Conservation (phyloP, 1,140 invertebrate species). For the Solenopsis fugax region DNA sequence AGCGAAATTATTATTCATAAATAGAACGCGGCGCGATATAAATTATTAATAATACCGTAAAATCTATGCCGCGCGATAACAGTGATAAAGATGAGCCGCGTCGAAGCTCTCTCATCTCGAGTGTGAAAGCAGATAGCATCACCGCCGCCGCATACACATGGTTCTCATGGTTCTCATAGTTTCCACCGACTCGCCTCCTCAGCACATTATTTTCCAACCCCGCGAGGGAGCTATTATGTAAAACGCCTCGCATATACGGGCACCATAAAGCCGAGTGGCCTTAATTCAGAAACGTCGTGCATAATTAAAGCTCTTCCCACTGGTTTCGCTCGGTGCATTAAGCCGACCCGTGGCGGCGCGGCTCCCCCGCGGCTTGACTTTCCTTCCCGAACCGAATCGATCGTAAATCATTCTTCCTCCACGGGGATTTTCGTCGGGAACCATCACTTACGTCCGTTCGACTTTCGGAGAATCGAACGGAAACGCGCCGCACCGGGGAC, state of each 20-base stretch:
- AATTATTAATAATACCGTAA: not conserved
- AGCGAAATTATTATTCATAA: slow-evolving; percentile 7
- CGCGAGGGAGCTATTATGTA: slow-evolving; percentile 69
- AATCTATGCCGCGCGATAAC: slow-evolving; percentile 40
- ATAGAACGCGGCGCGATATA: not conserved
- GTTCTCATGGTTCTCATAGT: slow-evolving; percentile 63
- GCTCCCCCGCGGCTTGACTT: slow-evolving; percentile 50
- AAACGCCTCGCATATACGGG: slow-evolving; percentile 65
- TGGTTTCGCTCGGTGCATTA: slow-evolving; percentile 59
- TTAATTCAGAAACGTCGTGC: slow-evolving; percentile 67
- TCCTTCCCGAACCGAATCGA: slow-evolving; percentile 44
- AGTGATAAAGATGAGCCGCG: slow-evolving; percentile 19
- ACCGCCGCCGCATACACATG: not conserved
- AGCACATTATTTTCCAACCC: slow-evolving; percentile 64
- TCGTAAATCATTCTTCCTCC: slow-evolving; percentile 64
- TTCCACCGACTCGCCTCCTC: slow-evolving; percentile 33
- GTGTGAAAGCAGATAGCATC: slow-evolving; percentile 42
- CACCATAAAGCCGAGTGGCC: slow-evolving; percentile 66
- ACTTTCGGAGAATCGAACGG: slow-evolving; percentile 58
- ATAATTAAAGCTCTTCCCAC: slow-evolving; percentile 65
- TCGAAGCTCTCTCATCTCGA: slow-evolving; percentile 28
- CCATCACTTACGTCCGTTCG: slow-evolving; percentile 64
- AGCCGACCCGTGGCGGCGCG: slow-evolving; percentile 35
- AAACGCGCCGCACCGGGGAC: slow-evolving; percentile 26
- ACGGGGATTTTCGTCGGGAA: slow-evolving; percentile 62